These are phyloP conservation scores for Cremastinae sp. DNA, from an alignment of 2,888 invertebrate genomes.

Conservation along the genomic window DNA sequence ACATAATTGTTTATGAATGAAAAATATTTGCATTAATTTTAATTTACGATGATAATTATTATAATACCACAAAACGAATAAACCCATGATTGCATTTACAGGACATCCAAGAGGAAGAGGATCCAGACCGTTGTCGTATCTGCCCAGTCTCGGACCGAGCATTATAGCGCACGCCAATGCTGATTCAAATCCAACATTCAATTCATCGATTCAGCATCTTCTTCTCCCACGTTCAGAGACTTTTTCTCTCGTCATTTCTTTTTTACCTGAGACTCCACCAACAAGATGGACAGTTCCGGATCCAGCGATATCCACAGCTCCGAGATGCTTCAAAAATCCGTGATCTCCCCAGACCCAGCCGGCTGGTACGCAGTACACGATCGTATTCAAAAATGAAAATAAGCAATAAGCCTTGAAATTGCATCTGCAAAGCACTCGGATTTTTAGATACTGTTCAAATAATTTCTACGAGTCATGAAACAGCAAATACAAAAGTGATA, in stretches of 20 bases:
- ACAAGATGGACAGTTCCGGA: constrained; percentile 95
- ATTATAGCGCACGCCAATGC: constrained; percentile 94
- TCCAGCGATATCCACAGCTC: constrained; percentile 96
- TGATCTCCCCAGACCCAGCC: constrained; percentile 96
- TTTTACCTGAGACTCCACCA: constrained; percentile 83
- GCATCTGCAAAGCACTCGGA: constrained; percentile 83
- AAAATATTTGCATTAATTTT: neutral
- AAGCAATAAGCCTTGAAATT: constrained; percentile 95
- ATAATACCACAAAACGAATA: constrained; percentile 93
- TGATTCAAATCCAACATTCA: constrained; percentile 81
- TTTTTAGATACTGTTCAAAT: too few relatives aligned
- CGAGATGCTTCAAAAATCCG: constrained; percentile 91
- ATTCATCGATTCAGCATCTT: too few relatives aligned
- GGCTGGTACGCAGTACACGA: constrained; percentile 95
- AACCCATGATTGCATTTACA: constrained; percentile 94
- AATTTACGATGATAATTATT: too few relatives aligned
- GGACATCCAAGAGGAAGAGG: constrained; percentile 92
- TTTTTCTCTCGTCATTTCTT: too few relatives aligned
- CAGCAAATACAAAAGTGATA: constrained; percentile 20
- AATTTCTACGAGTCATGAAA: too few relatives aligned
- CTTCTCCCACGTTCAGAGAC: too few relatives aligned
- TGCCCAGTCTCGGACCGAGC: constrained; percentile 92
- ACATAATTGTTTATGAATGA: neutral
- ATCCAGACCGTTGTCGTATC: constrained; percentile 89
- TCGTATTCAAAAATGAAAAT: constrained; percentile 93